These are phyloP conservation scores for Drosophila mojavensis DNA, from an alignment of 1,140 invertebrate genomes.

Conservation along the genomic window DNA sequence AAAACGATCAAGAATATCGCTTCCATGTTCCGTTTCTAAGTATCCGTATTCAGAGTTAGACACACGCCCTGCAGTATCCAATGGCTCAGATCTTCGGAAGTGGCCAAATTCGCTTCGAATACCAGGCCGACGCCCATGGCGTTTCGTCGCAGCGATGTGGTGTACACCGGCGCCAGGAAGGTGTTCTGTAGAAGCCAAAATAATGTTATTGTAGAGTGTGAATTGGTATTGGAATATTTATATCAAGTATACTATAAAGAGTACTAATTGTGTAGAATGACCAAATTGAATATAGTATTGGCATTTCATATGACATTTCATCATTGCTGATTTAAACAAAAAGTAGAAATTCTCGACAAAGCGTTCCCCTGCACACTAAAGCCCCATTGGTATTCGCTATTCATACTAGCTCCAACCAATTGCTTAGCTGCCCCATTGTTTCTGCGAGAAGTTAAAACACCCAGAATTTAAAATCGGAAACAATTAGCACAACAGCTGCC, in stretches of 20 bases:
- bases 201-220: not conserved
- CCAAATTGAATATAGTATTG: too few species aligned
- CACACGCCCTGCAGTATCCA: conserved; percentile 96
- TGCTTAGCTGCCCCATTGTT: conserved; percentile 13
- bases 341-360: not conserved
- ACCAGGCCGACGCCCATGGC: conserved; percentile 95
- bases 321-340: too few species aligned
- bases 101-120: conserved; percentile 93
- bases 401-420: not conserved
- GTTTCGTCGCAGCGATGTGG: conserved; percentile 92
- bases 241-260: too few species aligned
- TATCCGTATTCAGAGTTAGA: conserved; percentile 90
- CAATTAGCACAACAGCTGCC: conserved; percentile 76
- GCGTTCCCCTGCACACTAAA: not conserved
- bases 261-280: too few species aligned
- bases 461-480: conserved; percentile 72
- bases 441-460: conserved; percentile 23
- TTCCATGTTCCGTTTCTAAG: conserved; percentile 85
- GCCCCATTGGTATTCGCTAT: not conserved
- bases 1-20: conserved; percentile 31
- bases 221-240: too few species aligned
- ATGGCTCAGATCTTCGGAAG: conserved; percentile 91
- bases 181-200: conserved; percentile 87
- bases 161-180: conserved; percentile 93
- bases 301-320: too few species aligned